A percentile compares a stretch with the other conserved stretches of the same genome.
These are phyloP conservation scores for Ascaphus truei DNA, from an alignment of 2,113 vertebrate genomes.

Conservation along the genomic window DNA sequence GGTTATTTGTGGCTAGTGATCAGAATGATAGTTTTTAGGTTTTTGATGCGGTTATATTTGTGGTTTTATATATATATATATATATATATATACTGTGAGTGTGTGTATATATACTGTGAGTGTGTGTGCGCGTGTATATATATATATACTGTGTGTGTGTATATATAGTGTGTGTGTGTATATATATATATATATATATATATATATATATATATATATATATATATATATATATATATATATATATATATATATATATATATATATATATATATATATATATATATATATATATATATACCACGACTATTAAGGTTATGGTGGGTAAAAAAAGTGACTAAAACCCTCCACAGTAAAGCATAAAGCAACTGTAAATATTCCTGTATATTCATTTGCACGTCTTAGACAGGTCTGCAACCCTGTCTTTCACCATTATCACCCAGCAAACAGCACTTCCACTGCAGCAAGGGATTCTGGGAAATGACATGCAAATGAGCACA, in stretches of 20 bases:
- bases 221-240: background rate
- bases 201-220: background rate
- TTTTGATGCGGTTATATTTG: too few relatives aligned
- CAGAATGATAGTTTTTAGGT: too few relatives aligned
- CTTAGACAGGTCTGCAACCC: too few relatives aligned
- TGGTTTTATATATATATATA: background rate
- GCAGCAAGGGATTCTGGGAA: too few relatives aligned
- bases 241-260: background rate
- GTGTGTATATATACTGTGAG: background rate
- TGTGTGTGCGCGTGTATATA: background rate
- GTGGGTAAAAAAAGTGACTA: too few relatives aligned
- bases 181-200: background rate
- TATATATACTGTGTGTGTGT: background rate
- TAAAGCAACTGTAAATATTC: too few relatives aligned
- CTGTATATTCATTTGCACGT: too few relatives aligned
- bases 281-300: background rate
- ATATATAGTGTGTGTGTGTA: background rate
- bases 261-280: background rate
- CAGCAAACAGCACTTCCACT: too few relatives aligned
- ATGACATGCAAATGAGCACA: too few relatives aligned
- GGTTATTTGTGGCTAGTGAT: too few relatives aligned
- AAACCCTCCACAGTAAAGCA: too few relatives aligned
- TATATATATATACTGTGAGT: background rate
- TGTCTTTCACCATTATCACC: too few relatives aligned
- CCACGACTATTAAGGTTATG: background rate